These are phyloP conservation scores for Bovichtus diacanthus DNA, from an alignment of 2,797 vertebrate genomes.

Conservation along the genomic window DNA sequence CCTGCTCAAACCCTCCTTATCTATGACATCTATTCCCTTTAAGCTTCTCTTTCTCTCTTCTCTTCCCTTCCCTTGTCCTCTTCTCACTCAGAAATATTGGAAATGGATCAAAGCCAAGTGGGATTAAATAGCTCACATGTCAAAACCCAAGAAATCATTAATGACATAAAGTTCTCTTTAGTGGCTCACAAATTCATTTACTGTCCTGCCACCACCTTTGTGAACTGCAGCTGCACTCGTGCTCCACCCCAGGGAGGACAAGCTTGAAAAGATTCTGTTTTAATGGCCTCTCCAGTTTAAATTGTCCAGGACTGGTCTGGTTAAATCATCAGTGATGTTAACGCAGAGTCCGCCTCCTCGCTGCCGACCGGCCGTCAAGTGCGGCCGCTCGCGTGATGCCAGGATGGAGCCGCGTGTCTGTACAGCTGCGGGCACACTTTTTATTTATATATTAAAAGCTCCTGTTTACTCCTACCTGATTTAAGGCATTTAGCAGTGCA, in stretches of 20 bases:
- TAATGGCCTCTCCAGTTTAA: neutral
- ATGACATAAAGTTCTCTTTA: slow-evolving; percentile 37
- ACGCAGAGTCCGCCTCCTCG: too few species aligned
- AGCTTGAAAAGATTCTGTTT: slow-evolving; percentile 14
- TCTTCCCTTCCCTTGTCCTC: neutral
- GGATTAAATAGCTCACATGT: slow-evolving; percentile 51
- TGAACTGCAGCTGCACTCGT: slow-evolving; percentile 7
- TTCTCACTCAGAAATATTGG: neutral
- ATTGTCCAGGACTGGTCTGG: neutral
- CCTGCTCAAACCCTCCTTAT: neutral
- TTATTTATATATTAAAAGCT: too few species aligned
- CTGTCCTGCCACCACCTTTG: neutral
- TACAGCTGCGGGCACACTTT: too few species aligned
- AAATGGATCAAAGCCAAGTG: slow-evolving; percentile 40
- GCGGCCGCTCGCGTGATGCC: too few species aligned
- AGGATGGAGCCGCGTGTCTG: too few species aligned
- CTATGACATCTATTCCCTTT: neutral
- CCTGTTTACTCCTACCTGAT: neutral
- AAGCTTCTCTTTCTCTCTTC: neutral
- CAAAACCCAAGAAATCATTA: slow-evolving; percentile 44
- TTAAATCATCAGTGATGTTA: too few species aligned
- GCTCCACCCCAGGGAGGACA: neutral
- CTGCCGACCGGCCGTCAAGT: too few species aligned
- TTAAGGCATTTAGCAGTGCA: neutral
- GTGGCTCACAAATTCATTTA: slow-evolving; percentile 31